Percentiles rank a stretch among this genome's conserved stretches.
phyloP scores from a whole-genome alignment of 1,140 invertebrate species.

The Microplitis demolitor region DNA sequence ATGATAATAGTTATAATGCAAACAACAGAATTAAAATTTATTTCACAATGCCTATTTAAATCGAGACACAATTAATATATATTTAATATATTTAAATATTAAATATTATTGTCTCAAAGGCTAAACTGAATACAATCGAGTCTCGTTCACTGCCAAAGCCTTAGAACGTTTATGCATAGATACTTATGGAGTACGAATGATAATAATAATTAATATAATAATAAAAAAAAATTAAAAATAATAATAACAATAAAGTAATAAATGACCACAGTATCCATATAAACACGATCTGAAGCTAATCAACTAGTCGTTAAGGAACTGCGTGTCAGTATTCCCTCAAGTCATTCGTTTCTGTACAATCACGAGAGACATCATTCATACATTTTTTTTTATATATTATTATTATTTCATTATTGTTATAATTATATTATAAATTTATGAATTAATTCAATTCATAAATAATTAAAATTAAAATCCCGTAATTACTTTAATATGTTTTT shows the following conservation, averaged over 20 bases:
- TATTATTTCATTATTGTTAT: not conserved
- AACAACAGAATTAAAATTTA: no score
- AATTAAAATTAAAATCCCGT: no score
- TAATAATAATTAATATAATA: slow-evolving; percentile 12
- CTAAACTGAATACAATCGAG: slow-evolving; percentile 40
- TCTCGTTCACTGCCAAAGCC: slow-evolving; percentile 61
- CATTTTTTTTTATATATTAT: not conserved
- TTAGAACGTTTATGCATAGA: slow-evolving; percentile 61
- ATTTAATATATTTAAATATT: not conserved
- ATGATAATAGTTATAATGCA: no score
- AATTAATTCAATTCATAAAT: no score
- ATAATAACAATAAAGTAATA: slow-evolving; percentile 12
- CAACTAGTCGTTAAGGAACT: slow-evolving; percentile 20
- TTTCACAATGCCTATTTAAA: no score
- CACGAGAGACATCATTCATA: not conserved
- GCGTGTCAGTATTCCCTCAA: slow-evolving; percentile 14
- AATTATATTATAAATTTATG: no score
- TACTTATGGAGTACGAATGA: slow-evolving; percentile 24
- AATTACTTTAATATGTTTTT: no score
- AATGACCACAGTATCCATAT: slow-evolving; percentile 10
- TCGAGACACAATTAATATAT: not conserved
- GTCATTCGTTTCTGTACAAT: not conserved
- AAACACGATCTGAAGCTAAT: slow-evolving; percentile 24
- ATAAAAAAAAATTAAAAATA: not conserved
- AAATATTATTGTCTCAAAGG: not conserved